These are phyloP conservation scores for Ips typographus DNA, from an alignment of 1,140 invertebrate genomes.

Conservation along the genomic window DNA sequence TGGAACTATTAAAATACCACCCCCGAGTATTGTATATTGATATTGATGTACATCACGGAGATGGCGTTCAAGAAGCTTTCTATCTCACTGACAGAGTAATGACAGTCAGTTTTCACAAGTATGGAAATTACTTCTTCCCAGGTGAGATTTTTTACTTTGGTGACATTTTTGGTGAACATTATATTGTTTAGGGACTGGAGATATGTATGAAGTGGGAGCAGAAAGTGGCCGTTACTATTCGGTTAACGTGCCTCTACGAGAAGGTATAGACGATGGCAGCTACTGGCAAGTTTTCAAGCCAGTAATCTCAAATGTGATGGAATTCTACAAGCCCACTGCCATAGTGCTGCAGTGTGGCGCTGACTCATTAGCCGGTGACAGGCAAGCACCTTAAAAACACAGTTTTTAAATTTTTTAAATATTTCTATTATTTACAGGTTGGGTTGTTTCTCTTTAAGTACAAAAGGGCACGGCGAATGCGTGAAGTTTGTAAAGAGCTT, in stretches of 20 bases:
- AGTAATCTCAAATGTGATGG: constrained; percentile 91
- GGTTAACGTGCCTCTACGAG: constrained; percentile 94
- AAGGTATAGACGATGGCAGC: constrained; percentile 94
- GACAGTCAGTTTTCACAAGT: constrained; percentile 99
- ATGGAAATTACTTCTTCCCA: constrained; percentile 98
- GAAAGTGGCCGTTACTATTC: constrained; percentile 94
- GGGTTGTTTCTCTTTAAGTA: constrained; percentile 88
- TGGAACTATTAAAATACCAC: constrained; percentile 95
- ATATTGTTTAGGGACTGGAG: constrained; percentile 75
- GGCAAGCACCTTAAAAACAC: constrained; percentile 57
- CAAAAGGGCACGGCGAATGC: constrained; percentile 93
- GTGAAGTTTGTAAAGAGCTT: constrained; percentile 95
- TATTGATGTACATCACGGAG: constrained; percentile 99
- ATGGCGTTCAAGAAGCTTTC: constrained; percentile 99
- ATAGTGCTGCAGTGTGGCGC: constrained; percentile 98
- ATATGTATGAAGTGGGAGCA: constrained; percentile 97
- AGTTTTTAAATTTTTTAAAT: constrained; percentile 27
- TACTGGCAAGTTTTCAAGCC: constrained; percentile 94
- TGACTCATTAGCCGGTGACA: constrained; percentile 94
- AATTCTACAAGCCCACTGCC: constrained; percentile 94
- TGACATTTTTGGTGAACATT: neutral
- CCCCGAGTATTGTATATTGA: constrained; percentile 97
- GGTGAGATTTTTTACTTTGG: constrained; percentile 29
- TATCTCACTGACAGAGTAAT: constrained; percentile 98
- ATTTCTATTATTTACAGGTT: constrained; percentile 41